A percentile compares a stretch with the other conserved stretches of the same genome.
These are phyloP conservation scores for Sepiola atlantica DNA, from an alignment of 2,888 invertebrate species.

Conservation along the genomic window DNA sequence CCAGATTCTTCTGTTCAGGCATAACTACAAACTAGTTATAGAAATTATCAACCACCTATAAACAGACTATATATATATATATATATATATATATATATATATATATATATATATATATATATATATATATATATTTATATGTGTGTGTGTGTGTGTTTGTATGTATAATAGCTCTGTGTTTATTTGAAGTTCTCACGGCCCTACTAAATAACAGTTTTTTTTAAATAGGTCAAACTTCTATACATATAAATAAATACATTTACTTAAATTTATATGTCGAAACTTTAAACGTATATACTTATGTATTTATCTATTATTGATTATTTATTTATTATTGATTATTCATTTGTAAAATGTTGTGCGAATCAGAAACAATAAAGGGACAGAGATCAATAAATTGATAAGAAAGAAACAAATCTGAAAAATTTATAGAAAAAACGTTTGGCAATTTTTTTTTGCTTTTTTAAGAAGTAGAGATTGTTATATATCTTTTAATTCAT, in stretches of 20 bases:
- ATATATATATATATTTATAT: not conserved
- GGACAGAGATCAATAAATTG: not conserved
- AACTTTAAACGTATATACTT: not conserved
- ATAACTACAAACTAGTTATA: too few relatives aligned
- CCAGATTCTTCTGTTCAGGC: too few relatives aligned
- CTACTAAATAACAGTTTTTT: not conserved
- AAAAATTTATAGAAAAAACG: not conserved
- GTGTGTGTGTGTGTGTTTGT: not conserved
- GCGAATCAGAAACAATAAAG: too few relatives aligned
- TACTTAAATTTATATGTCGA: not conserved
- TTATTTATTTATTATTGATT: not conserved
- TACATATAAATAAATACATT: not conserved
- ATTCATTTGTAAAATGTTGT: not conserved
- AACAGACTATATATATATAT: too few relatives aligned
- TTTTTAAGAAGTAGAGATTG: not conserved
- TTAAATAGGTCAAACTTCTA: not conserved
- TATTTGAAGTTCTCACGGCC: too few relatives aligned
- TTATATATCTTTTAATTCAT: not conserved
- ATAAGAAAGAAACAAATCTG: not conserved
- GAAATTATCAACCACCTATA: too few relatives aligned
- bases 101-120: constrained; percentile 15
- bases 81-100: not conserved
- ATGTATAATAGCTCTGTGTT: too few relatives aligned
- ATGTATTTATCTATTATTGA: not conserved
- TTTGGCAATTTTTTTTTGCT: not conserved